Evolutionary conservation across 2,888 invertebrate species (phyloP), one percentile per base, ranked within the genome.

Genomic region (Rhyacophila evoluta): DNA sequence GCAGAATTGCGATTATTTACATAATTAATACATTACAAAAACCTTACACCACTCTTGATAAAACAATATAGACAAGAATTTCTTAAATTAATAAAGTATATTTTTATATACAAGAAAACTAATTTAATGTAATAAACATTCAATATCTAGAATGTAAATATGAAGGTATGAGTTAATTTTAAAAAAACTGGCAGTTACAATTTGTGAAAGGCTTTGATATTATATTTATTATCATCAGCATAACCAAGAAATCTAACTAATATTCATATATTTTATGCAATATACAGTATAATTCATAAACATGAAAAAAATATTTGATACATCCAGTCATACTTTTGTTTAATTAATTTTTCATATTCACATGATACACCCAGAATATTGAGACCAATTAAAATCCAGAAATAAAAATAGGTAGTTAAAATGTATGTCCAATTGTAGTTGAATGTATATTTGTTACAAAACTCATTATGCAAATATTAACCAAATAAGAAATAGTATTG

Each of bases 401-500:
- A n/a, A n/a, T n/a, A n/a, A 10, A 38, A 6, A 38, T 38, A 38
- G 38, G n/a, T 38, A 38, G 19, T 55, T 25, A 19, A 55, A 55
- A 55, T 55, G 6, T n/a, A n/a, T 19, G 12, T 8, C 55, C 12
- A 55, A 55, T 55, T 10, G 19, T 55, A 55, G 15, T 55, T 55
- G 12, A 19, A 55, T 19, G 19, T 39, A 39, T 10, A 5, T 12
- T 39, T 12, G n/a, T 55, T 19, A 55, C 25, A 25, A 19, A 19
- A 67, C 72, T 39, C 37, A 79, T 75, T 81, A 98, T 86, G 98
- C 98, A 87, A 97, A 92, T 84, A 98, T 89, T 81, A 98, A 91
- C 98, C 98, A 98, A 84, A 95, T 91, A 85, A 98, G 94, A 88
- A 97, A 98, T 84, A 97, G 86, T 83, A 97, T 90, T 79, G 98